Base-by-base conservation (phyloP, 2,888 invertebrate genomes). In the Drosophila rubida region DNA sequence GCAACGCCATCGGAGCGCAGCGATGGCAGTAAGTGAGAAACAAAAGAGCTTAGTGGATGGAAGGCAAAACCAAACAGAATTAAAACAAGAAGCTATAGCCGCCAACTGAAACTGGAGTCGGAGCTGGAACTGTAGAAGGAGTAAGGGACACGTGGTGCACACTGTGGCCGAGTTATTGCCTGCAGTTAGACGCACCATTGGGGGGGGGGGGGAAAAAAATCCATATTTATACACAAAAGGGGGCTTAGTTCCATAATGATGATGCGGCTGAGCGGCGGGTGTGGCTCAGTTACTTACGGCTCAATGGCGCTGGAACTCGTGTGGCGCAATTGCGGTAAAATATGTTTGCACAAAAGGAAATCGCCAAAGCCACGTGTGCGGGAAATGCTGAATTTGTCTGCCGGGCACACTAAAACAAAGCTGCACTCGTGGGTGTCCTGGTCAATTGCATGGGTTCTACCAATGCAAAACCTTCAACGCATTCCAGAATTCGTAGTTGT, bases 261-360 rank as follows among this genome's bases (percentile, higher is more conserved):
- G 55, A 59, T 59, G 51, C 60, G 50, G 60, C 60, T 41, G 35
- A 32, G 32, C 32, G 44, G 61, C n/a, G 54, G 55, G 55, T 35
- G 46, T 48, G 42, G 70, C 67, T 58, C 57, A 61, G 74, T 87
- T 82, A 85, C 82, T 82, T 81, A 82, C 85, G 82, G 75, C 63
- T 87, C 76, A 82, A 81, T 81, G 82, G 75, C 57, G 75, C 62
- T 72, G 59, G 63, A 60, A 51, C 77, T 75, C 67, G 70, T 78
- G 66, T 69, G 86, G 82, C 88, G 88, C 82, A 87, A 82, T 82
- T 82, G 82, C 88, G 82, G 82, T 78, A 82, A 87, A 82, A 87
- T 87, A 87, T 82, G 86, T 82, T 82, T 87, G 82, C 82, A 78
- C 87, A 84, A 87, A 87, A 82, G 82, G 88, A 87, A 82, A 82